Base-by-base conservation (phyloP, 2,888 invertebrate species). In the Eustalomyia histrio region DNA sequence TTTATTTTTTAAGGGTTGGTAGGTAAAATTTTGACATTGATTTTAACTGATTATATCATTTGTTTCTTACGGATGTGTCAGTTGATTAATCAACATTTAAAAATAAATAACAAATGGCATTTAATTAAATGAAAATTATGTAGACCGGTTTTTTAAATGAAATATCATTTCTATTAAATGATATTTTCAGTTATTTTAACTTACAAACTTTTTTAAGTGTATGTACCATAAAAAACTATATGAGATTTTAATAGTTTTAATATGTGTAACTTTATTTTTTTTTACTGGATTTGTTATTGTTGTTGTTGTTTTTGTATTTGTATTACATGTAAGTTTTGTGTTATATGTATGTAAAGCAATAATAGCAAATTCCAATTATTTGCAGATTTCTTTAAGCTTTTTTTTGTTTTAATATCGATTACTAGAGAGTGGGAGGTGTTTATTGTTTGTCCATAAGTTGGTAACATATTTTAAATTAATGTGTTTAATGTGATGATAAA, bases 301-400 rank as follows among this genome's bases (percentile, higher is more conserved):
- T 47, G 43, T 47, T 52, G 33, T 60, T 58, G 10, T 52, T 21
- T 52, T 17, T 73, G 16, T 57, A n/a, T n/a, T n/a, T n/a, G n/a
- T n/a, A n/a, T n/a, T n/a, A n/a, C n/a, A n/a, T 61, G 6, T 53
- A 7, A 55, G 43, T 47, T 47, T 47, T 47, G 4, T 47, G 47
- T 50, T 61, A n/a, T 39, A 52, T 29, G 7, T 64, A 47, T 63
- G 78, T 67, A 68, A 61, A 79, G 24, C 33, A 78, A 78, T 78
- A 71, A 75, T 69, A 61, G 74, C 78, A 75, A 81, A 81, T 81
- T 81, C 74, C 81, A 78, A 78, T 81, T 78, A 81, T 81, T 81
- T 71, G 55, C 60, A 63, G 52, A 75, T 74, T 53, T 65, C 60
- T 78, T 65, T 73, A 29, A 72, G 29, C 55, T 60, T 10, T 63